These are phyloP conservation scores for Palythoa grandiflora DNA, from an alignment of 92 coral and sea anemone species.

Conservation along the genomic window DNA sequence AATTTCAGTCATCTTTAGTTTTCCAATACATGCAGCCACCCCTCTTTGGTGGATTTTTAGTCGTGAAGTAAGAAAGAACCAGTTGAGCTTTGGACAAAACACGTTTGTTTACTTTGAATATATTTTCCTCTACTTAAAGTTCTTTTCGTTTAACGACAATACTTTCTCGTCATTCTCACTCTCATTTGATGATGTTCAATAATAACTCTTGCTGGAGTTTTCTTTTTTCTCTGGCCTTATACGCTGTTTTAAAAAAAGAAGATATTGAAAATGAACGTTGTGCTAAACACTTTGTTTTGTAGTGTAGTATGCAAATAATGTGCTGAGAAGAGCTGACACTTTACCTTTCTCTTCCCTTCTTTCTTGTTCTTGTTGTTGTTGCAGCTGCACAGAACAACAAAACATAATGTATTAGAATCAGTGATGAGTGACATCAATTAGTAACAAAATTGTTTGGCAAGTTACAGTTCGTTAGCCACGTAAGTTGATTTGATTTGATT, in stretches of 20 bases:
- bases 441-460: neutral
- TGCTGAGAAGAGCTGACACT: constrained; percentile 13
- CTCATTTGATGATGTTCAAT: constrained; percentile 12
- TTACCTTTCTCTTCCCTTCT: neutral
- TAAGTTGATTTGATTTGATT: too few species aligned
- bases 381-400: neutral
- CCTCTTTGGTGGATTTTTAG: constrained; percentile 1
- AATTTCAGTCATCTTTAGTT: neutral
- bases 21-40: neutral
- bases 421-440: neutral
- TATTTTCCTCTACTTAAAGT: neutral
- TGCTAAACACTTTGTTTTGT: constrained; percentile 4
- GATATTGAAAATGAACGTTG: constrained; percentile 12
- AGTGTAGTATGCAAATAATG: too few species aligned
- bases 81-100: neutral
- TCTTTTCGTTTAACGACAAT: neutral
- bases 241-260: constrained; percentile 1
- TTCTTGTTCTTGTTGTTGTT: neutral
- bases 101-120: neutral
- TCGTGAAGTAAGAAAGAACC: neutral
- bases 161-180: constrained; percentile 13
- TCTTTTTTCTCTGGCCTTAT: constrained; percentile 23
- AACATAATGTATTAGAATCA: neutral
- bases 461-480: too few species aligned
- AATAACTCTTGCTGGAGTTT: neutral